Evolutionary conservation across 2,888 invertebrate genomes (phyloP), one percentile per base, ranked within the genome.

Genomic region (Eupeodes latifasciatus): DNA sequence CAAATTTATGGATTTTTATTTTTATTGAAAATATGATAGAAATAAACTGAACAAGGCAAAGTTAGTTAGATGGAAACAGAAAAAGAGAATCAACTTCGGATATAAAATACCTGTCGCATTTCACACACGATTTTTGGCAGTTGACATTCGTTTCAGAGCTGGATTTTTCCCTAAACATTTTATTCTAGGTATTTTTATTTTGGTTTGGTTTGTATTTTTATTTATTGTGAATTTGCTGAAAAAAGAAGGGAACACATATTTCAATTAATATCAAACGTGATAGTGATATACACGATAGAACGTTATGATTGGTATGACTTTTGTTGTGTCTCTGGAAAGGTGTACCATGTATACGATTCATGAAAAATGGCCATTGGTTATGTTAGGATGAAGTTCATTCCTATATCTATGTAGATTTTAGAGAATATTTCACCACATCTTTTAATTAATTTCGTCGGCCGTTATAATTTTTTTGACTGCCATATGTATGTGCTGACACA

Each of bases 131-230:
- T 84, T 90, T 89, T 77, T 85, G 89, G 76, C 90, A 89, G 85
- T 89, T 89, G 81, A 90, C 90, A 85, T 90, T 89, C 76, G 90
- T 87, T 88, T 90, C 90, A 36, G 90, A 90, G 81, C 87, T 90
- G 80, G 90, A 90, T 89, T 90, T 90, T 81, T 81, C 89, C 86
- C 89, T 89, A 89, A 90, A 89, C 90, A 90, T 90, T 27, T 27
- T 27, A 27, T 27, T 27, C 27, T 27, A 27, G 27, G 2, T 69
- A 88, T 89, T 81, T 61, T 59, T 27, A 27, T 44, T 59, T 59
- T 76, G 72, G 12, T 61, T 59, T 64, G 69, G 9, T 61, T 74
- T 19, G 49, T 53, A 47, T 47, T 11, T 59, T 2, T 59, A 59
- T 36, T 59, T 59, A 36, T 34, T 59, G 59, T 59, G 44, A 64